These are phyloP conservation scores for Luidia sarsii DNA, from an alignment of 53 echinoderm and acorn worm species.

Conservation along the genomic window DNA sequence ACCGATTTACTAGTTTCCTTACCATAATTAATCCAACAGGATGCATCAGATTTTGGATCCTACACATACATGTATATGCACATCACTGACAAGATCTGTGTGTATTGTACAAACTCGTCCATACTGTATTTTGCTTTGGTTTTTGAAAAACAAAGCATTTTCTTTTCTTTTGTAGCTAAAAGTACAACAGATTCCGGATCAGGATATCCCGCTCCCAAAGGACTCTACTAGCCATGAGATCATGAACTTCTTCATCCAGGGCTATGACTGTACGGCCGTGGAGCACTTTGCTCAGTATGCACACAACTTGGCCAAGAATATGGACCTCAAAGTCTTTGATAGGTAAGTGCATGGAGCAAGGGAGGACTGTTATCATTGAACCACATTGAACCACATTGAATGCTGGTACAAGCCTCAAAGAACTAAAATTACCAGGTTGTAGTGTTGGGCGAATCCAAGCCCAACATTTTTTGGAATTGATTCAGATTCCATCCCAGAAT, in stretches of 20 bases:
- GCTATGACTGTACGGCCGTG: conserved; percentile 86
- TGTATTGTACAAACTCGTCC: too few species aligned
- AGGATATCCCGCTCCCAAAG: conserved; percentile 72
- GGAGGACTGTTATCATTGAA: neutral
- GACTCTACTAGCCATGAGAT: conserved; percentile 72
- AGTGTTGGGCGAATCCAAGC: too few species aligned
- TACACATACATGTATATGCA: too few species aligned
- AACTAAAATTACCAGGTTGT: too few species aligned
- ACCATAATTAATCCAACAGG: too few species aligned
- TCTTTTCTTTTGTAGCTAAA: conserved; percentile 55
- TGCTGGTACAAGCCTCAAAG: too few species aligned
- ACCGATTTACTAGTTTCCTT: too few species aligned
- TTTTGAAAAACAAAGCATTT: neutral
- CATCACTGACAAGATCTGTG: too few species aligned
- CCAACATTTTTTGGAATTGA: too few species aligned
- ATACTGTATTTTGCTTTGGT: neutral
- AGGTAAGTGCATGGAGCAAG: too few species aligned
- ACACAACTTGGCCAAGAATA: conserved; percentile 89
- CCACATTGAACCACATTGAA: neutral
- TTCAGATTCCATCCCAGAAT: too few species aligned
- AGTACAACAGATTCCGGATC: conserved; percentile 79
- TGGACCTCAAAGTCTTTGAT: conserved; percentile 79
- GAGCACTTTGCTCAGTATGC: conserved; percentile 94
- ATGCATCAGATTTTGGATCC: too few species aligned
- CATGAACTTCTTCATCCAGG: conserved; percentile 73